Evolutionary conservation across 2,113 vertebrate species (phyloP), one percentile per base, ranked within the genome.

Genomic region (Hemibagrus wyckioides): DNA sequence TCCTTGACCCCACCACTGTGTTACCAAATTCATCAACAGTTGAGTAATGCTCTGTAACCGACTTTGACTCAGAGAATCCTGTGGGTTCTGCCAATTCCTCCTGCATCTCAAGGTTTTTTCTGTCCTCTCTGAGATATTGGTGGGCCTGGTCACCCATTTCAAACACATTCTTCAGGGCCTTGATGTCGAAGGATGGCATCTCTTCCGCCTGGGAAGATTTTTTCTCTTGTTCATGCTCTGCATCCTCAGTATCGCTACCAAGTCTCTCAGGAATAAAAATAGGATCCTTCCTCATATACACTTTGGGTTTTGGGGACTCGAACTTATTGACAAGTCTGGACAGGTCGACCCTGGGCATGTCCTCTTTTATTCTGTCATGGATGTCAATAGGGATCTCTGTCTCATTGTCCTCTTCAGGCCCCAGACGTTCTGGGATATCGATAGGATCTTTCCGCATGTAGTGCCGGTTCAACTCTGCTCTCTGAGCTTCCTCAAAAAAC

Each of bases 401-500:
- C 0, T 91, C 75, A 2, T 88, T 86, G 28, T 96, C 95, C 73
- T 96, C 96, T 0, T 95, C 96, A 0, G 94, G 90, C 48, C 92
- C 92, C 57, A 94, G 52, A 52, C 91, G 92, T 19, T 94, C 93
- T 6, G 95, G 92, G 87, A 96, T 95, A 76, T 96, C 94, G 9
- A 94, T 93, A 52, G 94, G 94, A 59, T 97, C 95, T 88, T 94
- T 94, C 57, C 95, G 94, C 14, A 89, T 14, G 25, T 95, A 96
- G 0, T 50, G 88, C 28, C 90, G 93, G 88, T 89, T 95, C 63
- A 94, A 90, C 87, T 97, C 96, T 0, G 94, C 94, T 84, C 87
- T 93, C 88, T 93, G 95, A 3, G 95, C 94, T 86, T 96, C 95
- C 91, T 96, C 96, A 71, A 95, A 95, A 80, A 96, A 94, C 82